A percentile compares a stretch with the other conserved stretches of the same genome.
These are phyloP conservation scores for Dugesia japonica DNA, from an alignment of 2,888 invertebrate species.

Conservation along the genomic window DNA sequence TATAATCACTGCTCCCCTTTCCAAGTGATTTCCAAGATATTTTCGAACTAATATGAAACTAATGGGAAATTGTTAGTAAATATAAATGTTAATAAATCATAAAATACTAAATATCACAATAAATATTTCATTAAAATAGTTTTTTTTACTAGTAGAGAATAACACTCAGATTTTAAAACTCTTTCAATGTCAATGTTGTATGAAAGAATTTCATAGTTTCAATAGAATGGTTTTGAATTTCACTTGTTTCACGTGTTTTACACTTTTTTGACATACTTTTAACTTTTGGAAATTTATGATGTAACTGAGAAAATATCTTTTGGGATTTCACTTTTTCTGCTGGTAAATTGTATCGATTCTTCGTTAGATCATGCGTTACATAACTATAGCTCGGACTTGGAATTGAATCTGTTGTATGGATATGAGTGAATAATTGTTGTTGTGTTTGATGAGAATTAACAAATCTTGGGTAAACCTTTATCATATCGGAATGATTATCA, in stretches of 20 bases:
- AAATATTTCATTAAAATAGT: too few species aligned
- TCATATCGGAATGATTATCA: neutral
- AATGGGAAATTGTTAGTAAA: too few species aligned
- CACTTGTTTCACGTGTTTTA: neutral
- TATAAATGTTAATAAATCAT: too few species aligned
- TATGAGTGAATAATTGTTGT: neutral
- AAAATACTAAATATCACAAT: too few species aligned
- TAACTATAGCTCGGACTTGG: neutral
- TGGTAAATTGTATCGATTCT: neutral
- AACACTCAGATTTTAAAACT: neutral
- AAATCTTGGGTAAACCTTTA: neutral
- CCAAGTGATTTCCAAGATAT: too few species aligned
- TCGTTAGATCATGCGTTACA: neutral
- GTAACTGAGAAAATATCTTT: neutral
- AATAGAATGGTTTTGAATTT: neutral
- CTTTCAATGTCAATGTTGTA: neutral
- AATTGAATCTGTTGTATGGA: neutral
- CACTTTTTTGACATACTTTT: neutral
- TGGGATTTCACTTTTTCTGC: neutral
- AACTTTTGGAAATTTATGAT: neutral
- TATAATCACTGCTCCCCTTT: too few species aligned
- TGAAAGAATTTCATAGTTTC: constrained; percentile 15
- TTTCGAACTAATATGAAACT: too few species aligned
- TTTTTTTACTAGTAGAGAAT: too few species aligned
- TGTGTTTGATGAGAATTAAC: neutral